Conservation (phyloP, 2,797 vertebrate genomes). For the Protosalanx chinensis region DNA sequence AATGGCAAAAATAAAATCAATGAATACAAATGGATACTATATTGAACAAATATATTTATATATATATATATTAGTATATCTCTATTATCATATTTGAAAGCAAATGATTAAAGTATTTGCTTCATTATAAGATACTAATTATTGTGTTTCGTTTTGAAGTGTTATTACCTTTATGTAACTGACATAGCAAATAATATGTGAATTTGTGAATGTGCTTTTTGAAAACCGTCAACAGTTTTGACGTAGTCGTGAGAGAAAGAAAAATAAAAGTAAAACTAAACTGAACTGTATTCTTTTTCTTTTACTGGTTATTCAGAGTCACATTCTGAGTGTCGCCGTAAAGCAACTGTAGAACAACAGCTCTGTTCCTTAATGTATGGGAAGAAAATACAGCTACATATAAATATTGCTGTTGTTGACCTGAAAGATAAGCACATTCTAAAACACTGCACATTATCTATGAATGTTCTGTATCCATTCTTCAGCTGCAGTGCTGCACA, state of each 20-base stretch:
- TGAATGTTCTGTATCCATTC: conserved; percentile 10
- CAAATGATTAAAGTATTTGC: conserved; percentile 56
- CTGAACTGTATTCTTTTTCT: conserved; percentile 54
- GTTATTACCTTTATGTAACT: conserved; percentile 71
- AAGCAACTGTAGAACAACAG: conserved; percentile 47
- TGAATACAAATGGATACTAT: conserved; percentile 54
- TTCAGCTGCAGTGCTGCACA: conserved; percentile 26
- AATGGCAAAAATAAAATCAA: conserved; percentile 53
- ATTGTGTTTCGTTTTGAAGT: conserved; percentile 68
- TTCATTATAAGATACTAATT: conserved; percentile 53
- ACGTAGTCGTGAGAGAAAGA: conserved; percentile 65
- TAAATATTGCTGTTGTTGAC: conserved; percentile 21
- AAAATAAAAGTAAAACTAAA: conserved; percentile 69
- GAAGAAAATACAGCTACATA: conserved; percentile 28
- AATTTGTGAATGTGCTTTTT: conserved; percentile 73
- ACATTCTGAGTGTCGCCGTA: conserved; percentile 48
- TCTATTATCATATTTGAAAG: conserved; percentile 64
- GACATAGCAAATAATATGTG: conserved; percentile 65
- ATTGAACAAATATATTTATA: conserved; percentile 45
- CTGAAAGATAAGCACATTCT: conserved; percentile 12
- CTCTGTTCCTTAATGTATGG: conserved; percentile 22
- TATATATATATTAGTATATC: conserved; percentile 33
- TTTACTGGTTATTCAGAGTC: conserved; percentile 67
- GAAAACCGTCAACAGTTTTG: conserved; percentile 56
- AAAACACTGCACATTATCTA: conserved; percentile 36